Percentiles rank a stretch among this genome's conserved stretches.
These are phyloP conservation scores for Drosophila neotestacea DNA, from an alignment of 2,888 invertebrate species.

Conservation along the genomic window DNA sequence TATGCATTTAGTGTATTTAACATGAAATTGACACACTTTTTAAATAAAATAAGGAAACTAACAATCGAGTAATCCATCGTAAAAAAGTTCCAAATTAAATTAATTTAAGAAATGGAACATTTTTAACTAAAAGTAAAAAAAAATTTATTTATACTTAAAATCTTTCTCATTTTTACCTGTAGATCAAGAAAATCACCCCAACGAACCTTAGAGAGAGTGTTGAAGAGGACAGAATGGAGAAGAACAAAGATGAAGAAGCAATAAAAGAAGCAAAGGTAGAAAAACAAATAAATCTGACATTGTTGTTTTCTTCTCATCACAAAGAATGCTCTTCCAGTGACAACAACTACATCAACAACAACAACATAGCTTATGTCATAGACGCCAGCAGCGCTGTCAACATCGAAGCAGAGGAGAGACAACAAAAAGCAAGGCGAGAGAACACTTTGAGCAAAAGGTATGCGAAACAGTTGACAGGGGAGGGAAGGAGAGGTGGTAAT, in stretches of 20 bases:
- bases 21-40: no score
- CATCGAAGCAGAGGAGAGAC: neutral
- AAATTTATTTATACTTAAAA: no score
- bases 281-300: neutral
- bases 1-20: no score
- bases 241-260: neutral
- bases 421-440: neutral
- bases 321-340: constrained; percentile 4
- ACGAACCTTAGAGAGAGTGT: no score
- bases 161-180: no score
- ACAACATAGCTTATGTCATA: constrained; percentile 13
- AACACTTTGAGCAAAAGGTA: constrained; percentile 10
- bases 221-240: neutral
- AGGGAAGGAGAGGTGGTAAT: neutral
- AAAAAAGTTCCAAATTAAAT: no score
- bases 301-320: neutral
- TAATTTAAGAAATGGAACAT: no score
- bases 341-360: neutral
- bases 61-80: no score
- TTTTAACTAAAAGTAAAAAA: no score
- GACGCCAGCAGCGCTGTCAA: constrained; percentile 18
- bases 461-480: neutral
- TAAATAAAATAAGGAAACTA: no score
- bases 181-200: no score
- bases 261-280: neutral